Percentiles rank a stretch among this genome's conserved stretches.
These are phyloP conservation scores for Jacana jacana DNA, from an alignment of 2,113 vertebrate genomes.

Conservation along the genomic window DNA sequence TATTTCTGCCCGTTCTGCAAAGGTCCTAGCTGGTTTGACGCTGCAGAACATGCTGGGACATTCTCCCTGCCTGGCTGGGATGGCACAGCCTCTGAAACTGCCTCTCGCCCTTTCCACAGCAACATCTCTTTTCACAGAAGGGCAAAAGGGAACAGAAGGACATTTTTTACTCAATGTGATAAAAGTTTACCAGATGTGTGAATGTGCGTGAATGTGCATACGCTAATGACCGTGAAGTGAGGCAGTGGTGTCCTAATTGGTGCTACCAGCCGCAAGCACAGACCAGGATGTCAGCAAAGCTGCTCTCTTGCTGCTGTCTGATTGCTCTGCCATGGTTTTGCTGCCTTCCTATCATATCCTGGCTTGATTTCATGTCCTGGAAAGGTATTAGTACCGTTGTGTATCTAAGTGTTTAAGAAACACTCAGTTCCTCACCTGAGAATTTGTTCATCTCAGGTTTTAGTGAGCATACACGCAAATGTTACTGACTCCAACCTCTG, in stretches of 20 bases:
- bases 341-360: background rate
- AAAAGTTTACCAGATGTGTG: accelerated
- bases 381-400: background rate
- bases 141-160: background rate
- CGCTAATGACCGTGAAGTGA: background rate
- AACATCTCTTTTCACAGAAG: accelerated
- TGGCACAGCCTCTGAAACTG: background rate
- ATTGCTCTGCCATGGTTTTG: background rate
- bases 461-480: background rate
- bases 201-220: background rate
- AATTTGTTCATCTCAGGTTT: constrained; percentile 46
- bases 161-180: background rate
- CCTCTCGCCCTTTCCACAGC: accelerated
- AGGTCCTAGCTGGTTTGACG: background rate
- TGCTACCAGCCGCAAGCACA: accelerated
- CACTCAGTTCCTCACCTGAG: constrained; percentile 13
- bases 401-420: constrained; percentile 34
- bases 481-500: constrained; percentile 50
- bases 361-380: background rate
- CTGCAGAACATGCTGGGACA: accelerated
- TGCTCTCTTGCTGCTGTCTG: background rate
- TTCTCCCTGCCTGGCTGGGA: background rate
- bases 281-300: accelerated
- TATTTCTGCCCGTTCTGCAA: background rate
- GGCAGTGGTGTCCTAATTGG: accelerated